Conservation (phyloP, 92 coral and sea anemone species). For the Ricordea florida region DNA sequence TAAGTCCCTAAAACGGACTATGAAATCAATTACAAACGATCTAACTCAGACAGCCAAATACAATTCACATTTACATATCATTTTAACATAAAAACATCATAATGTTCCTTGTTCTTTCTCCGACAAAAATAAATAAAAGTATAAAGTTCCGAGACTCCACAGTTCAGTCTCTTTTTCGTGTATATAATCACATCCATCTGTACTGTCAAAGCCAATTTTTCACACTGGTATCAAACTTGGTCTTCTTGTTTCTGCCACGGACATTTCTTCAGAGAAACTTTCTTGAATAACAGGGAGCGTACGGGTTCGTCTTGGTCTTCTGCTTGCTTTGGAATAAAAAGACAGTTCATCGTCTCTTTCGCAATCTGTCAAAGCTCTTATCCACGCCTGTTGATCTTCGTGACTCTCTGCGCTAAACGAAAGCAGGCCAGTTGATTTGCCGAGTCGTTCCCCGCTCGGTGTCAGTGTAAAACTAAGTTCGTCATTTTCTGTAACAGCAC, state of each 20-base stretch:
- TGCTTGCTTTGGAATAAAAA: not conserved
- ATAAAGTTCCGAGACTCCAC: too few relatives aligned
- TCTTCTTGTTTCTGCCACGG: slow-evolving; percentile 44
- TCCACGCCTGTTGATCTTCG: slow-evolving; percentile 74
- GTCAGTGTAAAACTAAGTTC: slow-evolving; percentile 63
- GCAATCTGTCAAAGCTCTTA: slow-evolving; percentile 50
- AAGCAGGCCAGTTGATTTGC: slow-evolving; percentile 62
- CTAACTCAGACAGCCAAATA: too few relatives aligned
- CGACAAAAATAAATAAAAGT: too few relatives aligned
- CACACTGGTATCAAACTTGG: slow-evolving; percentile 55
- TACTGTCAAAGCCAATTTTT: too few relatives aligned
- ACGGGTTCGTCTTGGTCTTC: slow-evolving; percentile 15
- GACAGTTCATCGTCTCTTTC: slow-evolving; percentile 14
- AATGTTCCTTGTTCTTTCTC: too few relatives aligned
- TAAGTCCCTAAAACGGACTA: too few relatives aligned
- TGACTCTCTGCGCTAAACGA: slow-evolving; percentile 61
- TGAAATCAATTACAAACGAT: too few relatives aligned
- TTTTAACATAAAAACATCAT: too few relatives aligned
- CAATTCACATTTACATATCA: too few relatives aligned
- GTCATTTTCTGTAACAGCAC: slow-evolving; percentile 58
- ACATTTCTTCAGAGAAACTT: slow-evolving; percentile 45
- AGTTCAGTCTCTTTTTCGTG: too few relatives aligned
- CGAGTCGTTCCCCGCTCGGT: slow-evolving; percentile 83
- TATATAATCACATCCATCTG: too few relatives aligned
- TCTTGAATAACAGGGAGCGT: slow-evolving; percentile 65